These are phyloP conservation scores for Bombus superbus DNA, from an alignment of 1,140 invertebrate species.

Conservation along the genomic window DNA sequence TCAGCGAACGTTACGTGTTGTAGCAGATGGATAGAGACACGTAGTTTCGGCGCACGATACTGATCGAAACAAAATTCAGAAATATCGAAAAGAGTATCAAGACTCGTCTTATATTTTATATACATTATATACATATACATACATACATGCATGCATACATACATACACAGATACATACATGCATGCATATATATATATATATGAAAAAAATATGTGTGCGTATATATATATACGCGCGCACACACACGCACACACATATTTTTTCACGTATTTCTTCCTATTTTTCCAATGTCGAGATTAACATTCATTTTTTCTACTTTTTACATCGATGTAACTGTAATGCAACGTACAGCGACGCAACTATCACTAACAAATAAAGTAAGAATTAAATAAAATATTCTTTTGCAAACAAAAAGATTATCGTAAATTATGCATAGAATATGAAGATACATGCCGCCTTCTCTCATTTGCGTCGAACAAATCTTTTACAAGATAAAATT, in stretches of 20 bases:
- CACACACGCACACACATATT: too few species aligned
- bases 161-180: too few species aligned
- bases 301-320: not conserved
- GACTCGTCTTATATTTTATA: not conserved
- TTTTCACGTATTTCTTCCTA: too few species aligned
- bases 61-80: not conserved
- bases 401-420: slow-evolving; percentile 14
- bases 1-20: too few species aligned
- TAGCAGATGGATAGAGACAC: not conserved
- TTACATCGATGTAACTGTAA: slow-evolving; percentile 1
- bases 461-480: not conserved
- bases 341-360: not conserved
- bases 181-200: too few species aligned
- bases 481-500: not conserved
- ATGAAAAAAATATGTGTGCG: too few species aligned
- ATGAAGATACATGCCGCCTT: not conserved
- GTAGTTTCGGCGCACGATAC: not conserved
- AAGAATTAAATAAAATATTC: slow-evolving; percentile 39
- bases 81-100: not conserved
- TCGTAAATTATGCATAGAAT: slow-evolving; percentile 7
- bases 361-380: not conserved
- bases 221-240: too few species aligned
- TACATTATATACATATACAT: too few species aligned
- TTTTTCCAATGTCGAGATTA: not conserved
- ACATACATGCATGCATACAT: too few species aligned